Percentiles rank a stretch among this genome's conserved stretches.
These are phyloP conservation scores for Phorcus lineatus DNA, from an alignment of 2,888 invertebrate species.

Conservation along the genomic window DNA sequence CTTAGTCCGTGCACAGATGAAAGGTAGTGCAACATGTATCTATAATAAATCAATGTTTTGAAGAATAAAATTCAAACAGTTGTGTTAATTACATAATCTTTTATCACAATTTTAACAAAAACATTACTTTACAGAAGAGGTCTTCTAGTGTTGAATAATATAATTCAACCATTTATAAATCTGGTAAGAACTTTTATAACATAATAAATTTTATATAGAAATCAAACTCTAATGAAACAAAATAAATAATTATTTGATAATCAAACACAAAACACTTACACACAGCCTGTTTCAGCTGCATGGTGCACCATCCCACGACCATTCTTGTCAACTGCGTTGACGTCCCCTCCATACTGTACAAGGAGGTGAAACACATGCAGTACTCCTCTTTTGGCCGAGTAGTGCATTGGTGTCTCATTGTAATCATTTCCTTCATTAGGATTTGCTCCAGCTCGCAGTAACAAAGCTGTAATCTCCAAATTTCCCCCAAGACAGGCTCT, in stretches of 20 bases:
- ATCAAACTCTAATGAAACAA: not conserved
- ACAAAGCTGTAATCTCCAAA: slow-evolving; percentile 51
- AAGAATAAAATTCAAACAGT: too few relatives aligned
- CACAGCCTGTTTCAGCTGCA: slow-evolving; percentile 71
- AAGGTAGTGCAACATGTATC: slow-evolving; percentile 63
- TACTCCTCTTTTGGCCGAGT: slow-evolving; percentile 70
- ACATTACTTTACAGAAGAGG: too few relatives aligned
- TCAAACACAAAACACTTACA: slow-evolving; percentile 59
- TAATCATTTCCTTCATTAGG: slow-evolving; percentile 67
- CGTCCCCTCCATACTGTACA: slow-evolving; percentile 61
- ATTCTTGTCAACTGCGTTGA: slow-evolving; percentile 58
- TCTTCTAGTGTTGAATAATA: too few relatives aligned
- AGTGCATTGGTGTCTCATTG: slow-evolving; percentile 71
- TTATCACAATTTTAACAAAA: too few relatives aligned
- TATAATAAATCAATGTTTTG: too few relatives aligned
- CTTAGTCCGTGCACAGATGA: slow-evolving; percentile 51
- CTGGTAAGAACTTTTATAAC: too few relatives aligned
- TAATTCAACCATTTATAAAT: too few relatives aligned
- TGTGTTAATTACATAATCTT: too few relatives aligned
- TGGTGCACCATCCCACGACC: slow-evolving; percentile 66
- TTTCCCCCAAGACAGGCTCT: slow-evolving; percentile 69
- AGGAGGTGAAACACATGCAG: slow-evolving; percentile 62
- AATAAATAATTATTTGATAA: not conserved
- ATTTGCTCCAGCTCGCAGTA: slow-evolving; percentile 67
- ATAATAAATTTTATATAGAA: not conserved